Conservation (phyloP, 1,140 invertebrate genomes). For the Drosophila sproati region DNA sequence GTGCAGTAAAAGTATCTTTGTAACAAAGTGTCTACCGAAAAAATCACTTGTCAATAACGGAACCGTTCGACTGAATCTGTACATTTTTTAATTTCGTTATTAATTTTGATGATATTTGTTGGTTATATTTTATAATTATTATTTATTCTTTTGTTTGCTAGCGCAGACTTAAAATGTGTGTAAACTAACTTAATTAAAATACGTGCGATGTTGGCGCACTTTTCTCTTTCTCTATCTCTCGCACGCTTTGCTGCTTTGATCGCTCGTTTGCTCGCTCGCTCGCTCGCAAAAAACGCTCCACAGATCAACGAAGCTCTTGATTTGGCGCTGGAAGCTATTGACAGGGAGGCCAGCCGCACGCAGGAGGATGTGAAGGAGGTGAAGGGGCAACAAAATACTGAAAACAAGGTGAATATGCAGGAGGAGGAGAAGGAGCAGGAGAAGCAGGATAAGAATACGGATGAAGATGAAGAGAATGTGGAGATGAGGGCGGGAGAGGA, state of each 20-base stretch:
- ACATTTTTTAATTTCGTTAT: slow-evolving; percentile 18
- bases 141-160: slow-evolving; percentile 52
- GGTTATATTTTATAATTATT: slow-evolving; percentile 28
- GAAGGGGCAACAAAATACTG: slow-evolving; percentile 2
- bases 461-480: slow-evolving; percentile 17
- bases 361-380: slow-evolving; percentile 36
- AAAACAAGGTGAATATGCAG: neutral
- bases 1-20: neutral
- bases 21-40: neutral
- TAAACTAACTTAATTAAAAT: slow-evolving; percentile 70
- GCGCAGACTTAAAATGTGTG: slow-evolving; percentile 35
- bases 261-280: slow-evolving; percentile 56
- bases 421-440: slow-evolving; percentile 7
- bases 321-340: slow-evolving; percentile 87
- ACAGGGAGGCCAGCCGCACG: slow-evolving; percentile 84
- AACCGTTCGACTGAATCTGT: slow-evolving; percentile 30
- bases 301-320: slow-evolving; percentile 87
- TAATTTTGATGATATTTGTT: slow-evolving; percentile 17
- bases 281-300: slow-evolving; percentile 37
- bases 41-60: slow-evolving; percentile 24
- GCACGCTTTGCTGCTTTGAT: slow-evolving; percentile 45
- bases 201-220: slow-evolving; percentile 68
- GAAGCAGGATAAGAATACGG: slow-evolving; percentile 8
- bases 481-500: neutral
- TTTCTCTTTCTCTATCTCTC: slow-evolving; percentile 44